Evolutionary conservation across 30 jellyfish, hydroid and myxozoan species (phyloP), one percentile per base, ranked within the genome.

Genomic region (Chironex yamaguchii): DNA sequence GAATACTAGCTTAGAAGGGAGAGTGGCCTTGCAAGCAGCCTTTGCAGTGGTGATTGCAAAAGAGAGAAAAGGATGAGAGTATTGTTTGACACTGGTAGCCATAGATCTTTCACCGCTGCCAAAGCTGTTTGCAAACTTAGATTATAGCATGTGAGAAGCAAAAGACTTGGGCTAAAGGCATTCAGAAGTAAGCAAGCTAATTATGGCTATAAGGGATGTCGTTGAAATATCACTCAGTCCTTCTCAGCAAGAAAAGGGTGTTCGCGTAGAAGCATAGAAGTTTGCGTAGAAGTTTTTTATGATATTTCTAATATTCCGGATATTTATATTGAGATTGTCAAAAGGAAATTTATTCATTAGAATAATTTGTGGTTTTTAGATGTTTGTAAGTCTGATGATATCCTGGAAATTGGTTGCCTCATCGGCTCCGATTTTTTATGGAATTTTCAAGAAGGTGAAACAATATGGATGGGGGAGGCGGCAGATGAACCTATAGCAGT

Each of bases 401-500:
- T 24, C 24, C 42, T 77, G 69, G 52, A 62, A 79, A 53, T 79
- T n/a, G 90, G 63, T 72, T 13, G 85, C 49, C 71, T 79, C 2
- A 35, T 79, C 36, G 84, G 90, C 63, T 79, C 90, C 33, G 90
- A 35, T 50, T 33, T 32, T 54, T 36, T 79, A 20, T 79, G 90
- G 83, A 3, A 29, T 28, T 79, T 79, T 49, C 90, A 79, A 62
- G 52, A 82, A 51, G 89, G 73, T 4, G 73, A 58, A 25, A 25
- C 36, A 58, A 17, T 58, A 20, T 25, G 26, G 11, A 72, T 27
- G 79, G 78, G 86, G 86, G 84, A 71, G 89, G 89, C 49, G 86
- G 76, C 86, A 72, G 33, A 72, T 13, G 86, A 72, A 34, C 86
- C 86, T 13, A 75, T 72, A 2, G 86, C 89, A 21, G 81, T 76